Percentiles rank a stretch among this genome's conserved stretches.
Conservation (phyloP, 2,113 vertebrate species). For the Perca fluviatilis region DNA sequence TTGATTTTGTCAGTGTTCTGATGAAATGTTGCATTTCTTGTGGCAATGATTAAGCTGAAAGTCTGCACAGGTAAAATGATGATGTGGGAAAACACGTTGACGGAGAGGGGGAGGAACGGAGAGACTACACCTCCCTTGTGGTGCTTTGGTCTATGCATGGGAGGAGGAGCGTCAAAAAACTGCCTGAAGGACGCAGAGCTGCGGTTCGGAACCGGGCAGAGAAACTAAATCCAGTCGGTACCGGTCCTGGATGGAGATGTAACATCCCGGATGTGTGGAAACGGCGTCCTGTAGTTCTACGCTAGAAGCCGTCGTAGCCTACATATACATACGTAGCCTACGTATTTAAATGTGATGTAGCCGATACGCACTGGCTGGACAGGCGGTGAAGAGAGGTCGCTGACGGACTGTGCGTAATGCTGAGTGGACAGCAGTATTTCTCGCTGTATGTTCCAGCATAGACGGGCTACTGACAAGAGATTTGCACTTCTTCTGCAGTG, state of each 20-base stretch:
- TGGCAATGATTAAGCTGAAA: slow-evolving; percentile 12
- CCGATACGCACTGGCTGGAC: slow-evolving; percentile 51
- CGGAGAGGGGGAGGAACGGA: neutral
- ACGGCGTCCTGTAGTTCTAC: slow-evolving; percentile 35
- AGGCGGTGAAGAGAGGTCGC: slow-evolving; percentile 50
- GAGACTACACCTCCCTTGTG: slow-evolving; percentile 9
- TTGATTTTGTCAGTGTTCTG: neutral
- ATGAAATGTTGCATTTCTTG: slow-evolving; percentile 19
- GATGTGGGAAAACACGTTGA: slow-evolving; percentile 13
- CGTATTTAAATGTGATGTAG: slow-evolving; percentile 60
- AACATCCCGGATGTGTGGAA: slow-evolving; percentile 59
- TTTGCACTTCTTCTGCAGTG: slow-evolving; percentile 58
- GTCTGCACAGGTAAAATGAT: slow-evolving; percentile 25
- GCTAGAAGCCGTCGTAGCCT: slow-evolving; percentile 37
- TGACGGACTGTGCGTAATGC: slow-evolving; percentile 69
- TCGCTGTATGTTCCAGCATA: slow-evolving; percentile 38
- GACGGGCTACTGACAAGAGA: slow-evolving; percentile 44
- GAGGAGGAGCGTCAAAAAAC: slow-evolving; percentile 61
- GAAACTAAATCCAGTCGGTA: slow-evolving; percentile 40
- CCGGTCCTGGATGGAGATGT: slow-evolving; percentile 28
- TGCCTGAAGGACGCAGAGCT: slow-evolving; percentile 58
- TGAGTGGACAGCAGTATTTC: slow-evolving; percentile 68
- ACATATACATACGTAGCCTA: slow-evolving; percentile 41
- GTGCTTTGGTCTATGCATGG: slow-evolving; percentile 20
- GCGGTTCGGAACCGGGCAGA: slow-evolving; percentile 53